phyloP scores from a whole-genome alignment of 2,113 vertebrate genomes.

The Ophiodon elongatus region DNA sequence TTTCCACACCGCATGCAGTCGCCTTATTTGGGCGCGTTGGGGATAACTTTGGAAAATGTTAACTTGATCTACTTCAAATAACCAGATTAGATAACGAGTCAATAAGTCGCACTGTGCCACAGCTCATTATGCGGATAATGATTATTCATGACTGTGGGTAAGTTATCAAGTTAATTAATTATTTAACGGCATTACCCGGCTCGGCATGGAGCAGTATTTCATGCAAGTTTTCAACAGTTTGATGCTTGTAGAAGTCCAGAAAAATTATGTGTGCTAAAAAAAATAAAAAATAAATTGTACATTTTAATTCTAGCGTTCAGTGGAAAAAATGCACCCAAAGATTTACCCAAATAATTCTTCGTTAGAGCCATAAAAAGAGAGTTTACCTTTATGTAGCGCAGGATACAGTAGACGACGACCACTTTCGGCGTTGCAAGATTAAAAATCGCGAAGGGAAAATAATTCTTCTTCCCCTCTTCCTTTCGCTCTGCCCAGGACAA shows the following conservation, averaged over 20 bases:
- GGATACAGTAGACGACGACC: constrained; percentile 85
- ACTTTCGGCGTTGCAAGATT: constrained; percentile 87
- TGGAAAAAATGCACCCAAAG: background rate
- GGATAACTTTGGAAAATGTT: constrained; percentile 37
- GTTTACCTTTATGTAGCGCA: constrained; percentile 79
- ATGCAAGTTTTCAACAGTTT: constrained; percentile 49
- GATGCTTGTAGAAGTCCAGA: constrained; percentile 14
- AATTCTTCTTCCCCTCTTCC: constrained; percentile 79
- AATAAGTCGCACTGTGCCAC: constrained; percentile 31
- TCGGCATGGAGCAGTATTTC: background rate
- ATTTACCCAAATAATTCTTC: background rate
- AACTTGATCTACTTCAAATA: constrained; percentile 30
- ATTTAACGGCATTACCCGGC: constrained; percentile 44
- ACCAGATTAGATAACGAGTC: constrained; percentile 46
- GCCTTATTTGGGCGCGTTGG: background rate
- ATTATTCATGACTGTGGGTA: constrained; percentile 9
- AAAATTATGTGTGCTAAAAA: background rate
- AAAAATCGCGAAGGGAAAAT: constrained; percentile 86
- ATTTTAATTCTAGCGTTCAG: background rate
- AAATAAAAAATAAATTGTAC: background rate
- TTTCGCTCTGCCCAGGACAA: constrained; percentile 80
- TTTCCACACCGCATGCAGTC: constrained; percentile 27
- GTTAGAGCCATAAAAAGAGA: constrained; percentile 31
- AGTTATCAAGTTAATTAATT: constrained; percentile 67
- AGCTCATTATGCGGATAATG: constrained; percentile 13